phyloP scores from a whole-genome alignment of 2,797 vertebrate genomes.

The Cryptoblepharus egeriae region DNA sequence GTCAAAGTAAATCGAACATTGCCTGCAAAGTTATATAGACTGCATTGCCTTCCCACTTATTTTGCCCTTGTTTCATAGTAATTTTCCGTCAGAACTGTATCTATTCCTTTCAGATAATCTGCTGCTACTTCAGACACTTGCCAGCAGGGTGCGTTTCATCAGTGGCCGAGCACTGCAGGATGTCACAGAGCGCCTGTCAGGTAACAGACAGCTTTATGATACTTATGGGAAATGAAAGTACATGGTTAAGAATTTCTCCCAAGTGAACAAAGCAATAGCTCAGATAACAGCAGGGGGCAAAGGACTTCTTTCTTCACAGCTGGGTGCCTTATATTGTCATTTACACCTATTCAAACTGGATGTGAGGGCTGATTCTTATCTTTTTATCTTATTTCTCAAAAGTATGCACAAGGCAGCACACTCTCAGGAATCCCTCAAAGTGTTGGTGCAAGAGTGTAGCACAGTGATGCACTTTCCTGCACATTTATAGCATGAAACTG shows the following conservation, averaged over 20 bases:
- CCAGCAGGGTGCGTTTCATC: conserved; percentile 62
- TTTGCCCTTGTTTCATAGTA: not conserved
- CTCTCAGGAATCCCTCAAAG: not conserved
- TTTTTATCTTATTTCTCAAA: not conserved
- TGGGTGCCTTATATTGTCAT: not conserved
- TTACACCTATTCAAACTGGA: conserved; percentile 9
- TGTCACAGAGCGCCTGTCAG: conserved; percentile 67
- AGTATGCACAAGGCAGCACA: not conserved
- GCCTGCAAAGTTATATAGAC: conserved; percentile 1
- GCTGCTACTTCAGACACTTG: conserved; percentile 64
- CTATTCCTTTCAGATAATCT: conserved; percentile 70
- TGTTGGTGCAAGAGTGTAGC: not conserved
- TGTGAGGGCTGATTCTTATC: not conserved
- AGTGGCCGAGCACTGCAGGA: conserved; percentile 69
- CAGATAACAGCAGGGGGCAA: not conserved
- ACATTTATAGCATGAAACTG: not conserved
- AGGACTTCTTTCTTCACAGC: not conserved
- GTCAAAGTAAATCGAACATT: not conserved
- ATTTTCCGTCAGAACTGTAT: not conserved
- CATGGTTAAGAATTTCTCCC: not conserved
- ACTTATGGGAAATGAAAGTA: not conserved
- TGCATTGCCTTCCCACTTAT: not conserved
- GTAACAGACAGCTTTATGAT: conserved; percentile 48
- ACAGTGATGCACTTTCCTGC: not conserved
- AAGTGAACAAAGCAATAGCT: not conserved